Base-by-base conservation (phyloP, 2,888 invertebrate species). In the Chaetogeoica ovagalla region DNA sequence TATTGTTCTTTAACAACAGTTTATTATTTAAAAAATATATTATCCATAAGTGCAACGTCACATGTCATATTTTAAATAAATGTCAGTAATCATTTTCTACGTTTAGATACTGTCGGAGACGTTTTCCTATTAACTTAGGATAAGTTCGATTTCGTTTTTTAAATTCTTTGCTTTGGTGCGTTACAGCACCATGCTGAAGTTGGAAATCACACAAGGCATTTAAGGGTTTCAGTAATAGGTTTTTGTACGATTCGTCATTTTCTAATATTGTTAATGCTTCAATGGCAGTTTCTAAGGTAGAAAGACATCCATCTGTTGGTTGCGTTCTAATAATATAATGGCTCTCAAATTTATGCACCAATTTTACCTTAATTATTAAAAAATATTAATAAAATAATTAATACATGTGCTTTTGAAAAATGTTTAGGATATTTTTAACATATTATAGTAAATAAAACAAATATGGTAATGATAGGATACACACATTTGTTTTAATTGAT, bases 261-360 rank as follows among this genome's bases (percentile, higher is more conserved):
- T 97, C 97, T 79, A 97, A 86, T 82, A 92, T 89, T 0, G 93
- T 89, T 79, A 97, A 87, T 8, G 94, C 93, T 85, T 92, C 88
- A 0, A 94, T 94, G 13, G 93, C 95, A 65, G 94, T 93, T 87
- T 96, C 95, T 60, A 97, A 87, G 0, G 97, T 97, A 81, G 96
- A 97, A 21, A 97, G 88, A 85, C 96, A 95, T 43, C 93, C 93
- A 86, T 96, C 95, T 7, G 94, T 94, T 3, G 97, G 97, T 85
- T 97, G 97, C 7, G 96, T 97, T 83, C 97, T 90, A 84, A 97
- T 96, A 79, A 95, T 93, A 86, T 97, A 97, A 86, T 93, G 92
- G 86, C 97, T 97, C 62, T 89, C 89, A 82, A 89, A 89, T 74
- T 89, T 90, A 17, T 90, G 90, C 65, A 93, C 87, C 72, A 97